These are phyloP conservation scores for Uromys caudimaculatus DNA, from an alignment of 2,797 vertebrate genomes.

Conservation along the genomic window DNA sequence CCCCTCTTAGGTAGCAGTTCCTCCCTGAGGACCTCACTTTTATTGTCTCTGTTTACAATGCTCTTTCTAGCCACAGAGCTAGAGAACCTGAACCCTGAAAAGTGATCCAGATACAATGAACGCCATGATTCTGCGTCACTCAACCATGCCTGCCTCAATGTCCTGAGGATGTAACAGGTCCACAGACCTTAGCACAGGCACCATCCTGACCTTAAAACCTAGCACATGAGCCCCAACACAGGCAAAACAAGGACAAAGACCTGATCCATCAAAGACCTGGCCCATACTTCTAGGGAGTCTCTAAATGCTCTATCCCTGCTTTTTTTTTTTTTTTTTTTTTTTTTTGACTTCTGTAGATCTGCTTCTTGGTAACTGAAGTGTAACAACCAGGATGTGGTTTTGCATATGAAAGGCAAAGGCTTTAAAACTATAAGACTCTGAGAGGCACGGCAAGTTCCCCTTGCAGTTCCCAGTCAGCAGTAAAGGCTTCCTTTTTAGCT, in stretches of 20 bases:
- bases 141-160: not conserved
- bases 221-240: too few relatives aligned
- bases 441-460: too few relatives aligned
- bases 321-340: too few relatives aligned
- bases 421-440: not conserved
- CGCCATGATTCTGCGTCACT: not conserved
- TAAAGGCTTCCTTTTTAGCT: not conserved
- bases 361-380: not conserved
- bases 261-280: not conserved
- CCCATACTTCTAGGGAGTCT: not conserved
- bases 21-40: not conserved
- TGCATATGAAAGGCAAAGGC: not conserved
- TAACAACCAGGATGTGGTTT: not conserved
- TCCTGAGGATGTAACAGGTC: not conserved
- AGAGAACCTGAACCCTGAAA: not conserved
- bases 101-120: not conserved
- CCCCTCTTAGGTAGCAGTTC: not conserved
- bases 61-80: not conserved
- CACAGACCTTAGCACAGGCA: not conserved
- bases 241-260: not conserved
- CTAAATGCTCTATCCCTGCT: not conserved
- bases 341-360: not conserved
- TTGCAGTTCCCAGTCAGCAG: not conserved
- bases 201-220: not conserved
- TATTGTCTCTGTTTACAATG: not conserved